Base-by-base conservation (phyloP, 2,113 vertebrate genomes). In the Beaufortia kweichowensis region DNA sequence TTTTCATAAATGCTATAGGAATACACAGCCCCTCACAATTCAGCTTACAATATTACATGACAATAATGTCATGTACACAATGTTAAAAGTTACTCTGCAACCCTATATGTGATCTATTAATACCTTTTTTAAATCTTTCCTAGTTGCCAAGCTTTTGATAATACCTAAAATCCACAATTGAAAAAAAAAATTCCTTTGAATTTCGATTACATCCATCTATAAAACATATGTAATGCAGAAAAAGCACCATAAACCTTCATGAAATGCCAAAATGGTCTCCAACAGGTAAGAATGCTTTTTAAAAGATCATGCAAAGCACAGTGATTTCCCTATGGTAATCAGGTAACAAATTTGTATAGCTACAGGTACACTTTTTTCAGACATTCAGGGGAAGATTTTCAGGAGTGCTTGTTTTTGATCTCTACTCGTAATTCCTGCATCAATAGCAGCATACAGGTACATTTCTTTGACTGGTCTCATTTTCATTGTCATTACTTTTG, bases 361-460 rank as follows among this genome's bases (percentile, higher is more conserved):
- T n/a, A n/a, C n/a, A n/a, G n/a, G n/a, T n/a, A n/a, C n/a, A n/a
- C 59, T 53, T 29, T 39, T 55, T 59, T 61, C 19, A 19, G 6
- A 61, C 29, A n/a, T 57, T 28, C 3, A 0, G 2, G 53, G 66
- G 72, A 71, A 60, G 77, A n/a, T n/a, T n/a, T n/a, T n/a, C n/a
- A n/a, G n/a, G n/a, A 24, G 35, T 33, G 72, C 50, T 64, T 65
- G n/a, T 79, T 72, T 76, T 19, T 69, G 21, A 35, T 14, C 65
- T 46, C 55, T 53, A 72, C 73, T 68, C 28, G 24, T 21, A 26
- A 64, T 77, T 63, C 35, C 29, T 59, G 39, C 23, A 68, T 19
- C 15, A 41, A 26, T 46, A 50, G 2, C 46, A 31, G 17, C 3
- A 46, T 26, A 60, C 71, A 79, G 82, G 82, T 84, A 84, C 21